Base-by-base conservation (phyloP, 2,797 vertebrate species). In the Gymnocypris eckloni region DNA sequence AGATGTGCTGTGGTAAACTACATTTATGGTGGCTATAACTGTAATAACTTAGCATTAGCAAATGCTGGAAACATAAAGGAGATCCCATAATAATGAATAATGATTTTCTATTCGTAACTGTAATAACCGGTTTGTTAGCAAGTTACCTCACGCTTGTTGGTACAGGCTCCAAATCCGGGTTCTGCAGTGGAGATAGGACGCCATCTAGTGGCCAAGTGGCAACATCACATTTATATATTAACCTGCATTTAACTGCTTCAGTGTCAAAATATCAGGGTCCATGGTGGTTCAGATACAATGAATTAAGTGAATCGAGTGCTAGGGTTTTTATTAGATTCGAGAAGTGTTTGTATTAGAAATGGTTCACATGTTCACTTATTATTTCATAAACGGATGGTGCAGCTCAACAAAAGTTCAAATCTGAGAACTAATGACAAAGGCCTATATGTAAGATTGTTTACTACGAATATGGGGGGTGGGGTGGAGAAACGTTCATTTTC, bases 191-290 rank as follows among this genome's bases (percentile, higher is more conserved):
- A 59, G 79, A 45, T 45, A 71, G 41, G 43, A 15, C 25, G 84
- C 81, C 86, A 88, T 86, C 88, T 83, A 56, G 87, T 88, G 90
- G 84, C 41, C 41, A 77, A 22, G 18, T 0, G 1, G 1, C 20
- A 50, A 28, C 77, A 82, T 77, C 25, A 72, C 87, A 86, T 50
- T 71, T 18, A 13, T 22, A 20, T 5, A n/a, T 13, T 61, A 11
- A 22, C 28, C 61, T 79, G 39, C 16, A 43, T 69, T n/a, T 54
- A 39, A 71, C 11, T 9, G 2, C 5, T 1, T n/a, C 4, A 72
- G 33, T 28, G 12, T 5, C n/a, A 22, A 37, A 52, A 33, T 4
- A 33, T 18, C 18, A 16, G 3, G 8, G 39, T 52, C 33, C 1
- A 16, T 48, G 11, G 48, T 28, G 16, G 48, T 33, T 76, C 50